These are phyloP conservation scores for Poecilia latipinna DNA, from an alignment of 2,113 vertebrate species.

Conservation along the genomic window DNA sequence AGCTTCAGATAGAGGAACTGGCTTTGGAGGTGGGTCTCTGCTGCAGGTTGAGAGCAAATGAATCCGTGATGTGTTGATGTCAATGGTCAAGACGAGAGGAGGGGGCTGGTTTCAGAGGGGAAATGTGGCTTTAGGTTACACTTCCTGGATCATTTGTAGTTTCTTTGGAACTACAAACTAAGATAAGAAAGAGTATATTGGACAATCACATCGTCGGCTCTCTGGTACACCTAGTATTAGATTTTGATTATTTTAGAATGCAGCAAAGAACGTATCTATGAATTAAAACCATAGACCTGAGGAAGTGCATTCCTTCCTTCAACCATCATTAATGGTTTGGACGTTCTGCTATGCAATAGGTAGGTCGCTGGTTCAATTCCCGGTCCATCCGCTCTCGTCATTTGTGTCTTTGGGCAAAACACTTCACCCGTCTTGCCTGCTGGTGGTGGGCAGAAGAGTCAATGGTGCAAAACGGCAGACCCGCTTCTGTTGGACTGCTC, in stretches of 20 bases:
- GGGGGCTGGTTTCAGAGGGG: not conserved
- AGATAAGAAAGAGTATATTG: not conserved
- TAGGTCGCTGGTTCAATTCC: too few species aligned
- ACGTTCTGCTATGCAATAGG: not conserved
- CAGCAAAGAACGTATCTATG: not conserved
- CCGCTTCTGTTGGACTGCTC: too few species aligned
- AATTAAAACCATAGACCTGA: not conserved
- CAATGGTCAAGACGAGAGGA: conserved; percentile 30
- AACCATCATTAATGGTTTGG: not conserved
- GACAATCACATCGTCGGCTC: not conserved
- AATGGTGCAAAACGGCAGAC: too few species aligned
- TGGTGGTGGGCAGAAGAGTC: too few species aligned
- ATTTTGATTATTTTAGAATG: not conserved
- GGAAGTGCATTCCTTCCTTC: not conserved
- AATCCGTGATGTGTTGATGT: conserved; percentile 20
- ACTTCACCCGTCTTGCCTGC: too few species aligned
- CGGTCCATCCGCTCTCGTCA: too few species aligned
- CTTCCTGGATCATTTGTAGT: conserved; percentile 16
- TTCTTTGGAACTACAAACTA: not conserved
- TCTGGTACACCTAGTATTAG: not conserved
- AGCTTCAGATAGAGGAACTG: conserved; percentile 90
- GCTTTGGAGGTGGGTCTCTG: conserved; percentile 86
- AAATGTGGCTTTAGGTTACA: conserved; percentile 27
- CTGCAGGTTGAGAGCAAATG: conserved; percentile 47
- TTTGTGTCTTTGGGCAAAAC: too few species aligned